Evolutionary conservation across 2,888 invertebrate genomes (phyloP).

Genomic region (Suillia variegata): DNA sequence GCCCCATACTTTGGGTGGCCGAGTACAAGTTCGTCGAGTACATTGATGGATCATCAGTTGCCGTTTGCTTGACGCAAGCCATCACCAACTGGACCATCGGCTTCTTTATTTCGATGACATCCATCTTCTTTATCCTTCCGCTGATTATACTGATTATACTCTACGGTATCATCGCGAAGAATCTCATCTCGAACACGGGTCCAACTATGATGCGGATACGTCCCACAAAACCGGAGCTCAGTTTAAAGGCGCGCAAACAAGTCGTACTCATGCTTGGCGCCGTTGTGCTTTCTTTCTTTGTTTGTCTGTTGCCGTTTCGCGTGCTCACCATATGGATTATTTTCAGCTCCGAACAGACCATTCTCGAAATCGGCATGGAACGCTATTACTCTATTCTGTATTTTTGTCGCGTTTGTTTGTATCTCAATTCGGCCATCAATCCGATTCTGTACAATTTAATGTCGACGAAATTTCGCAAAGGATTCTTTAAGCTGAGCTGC

Average conservation of each 20-base stretch:
- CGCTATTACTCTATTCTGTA: slow-evolving; percentile 82
- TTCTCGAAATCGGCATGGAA: slow-evolving; percentile 74
- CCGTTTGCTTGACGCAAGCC: slow-evolving; percentile 81
- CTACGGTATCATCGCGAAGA: slow-evolving; percentile 83
- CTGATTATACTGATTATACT: slow-evolving; percentile 78
- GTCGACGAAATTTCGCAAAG: slow-evolving; percentile 87
- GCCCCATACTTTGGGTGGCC: slow-evolving; percentile 78
- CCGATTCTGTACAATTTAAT: slow-evolving; percentile 91
- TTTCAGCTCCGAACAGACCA: slow-evolving; percentile 72
- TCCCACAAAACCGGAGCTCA: slow-evolving; percentile 74
- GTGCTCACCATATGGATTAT: slow-evolving; percentile 84
- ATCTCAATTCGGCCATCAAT: slow-evolving; percentile 88
- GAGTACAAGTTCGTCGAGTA: slow-evolving; percentile 73
- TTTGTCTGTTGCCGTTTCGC: slow-evolving; percentile 86
- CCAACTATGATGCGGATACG: slow-evolving; percentile 71
- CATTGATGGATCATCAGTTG: slow-evolving; percentile 72
- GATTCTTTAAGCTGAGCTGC: slow-evolving; percentile 72
- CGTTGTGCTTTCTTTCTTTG: slow-evolving; percentile 85
- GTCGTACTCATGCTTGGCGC: slow-evolving; percentile 87
- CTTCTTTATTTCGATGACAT: slow-evolving; percentile 79
- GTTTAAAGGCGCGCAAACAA: slow-evolving; percentile 77
- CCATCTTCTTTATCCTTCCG: slow-evolving; percentile 81
- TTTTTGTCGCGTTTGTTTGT: slow-evolving; percentile 84
- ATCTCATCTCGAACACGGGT: slow-evolving; percentile 72
- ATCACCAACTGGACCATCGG: slow-evolving; percentile 76